Evolutionary conservation across 1,140 invertebrate species (phyloP), one percentile per base, ranked within the genome.

Genomic region (Platorchestia sp.): DNA sequence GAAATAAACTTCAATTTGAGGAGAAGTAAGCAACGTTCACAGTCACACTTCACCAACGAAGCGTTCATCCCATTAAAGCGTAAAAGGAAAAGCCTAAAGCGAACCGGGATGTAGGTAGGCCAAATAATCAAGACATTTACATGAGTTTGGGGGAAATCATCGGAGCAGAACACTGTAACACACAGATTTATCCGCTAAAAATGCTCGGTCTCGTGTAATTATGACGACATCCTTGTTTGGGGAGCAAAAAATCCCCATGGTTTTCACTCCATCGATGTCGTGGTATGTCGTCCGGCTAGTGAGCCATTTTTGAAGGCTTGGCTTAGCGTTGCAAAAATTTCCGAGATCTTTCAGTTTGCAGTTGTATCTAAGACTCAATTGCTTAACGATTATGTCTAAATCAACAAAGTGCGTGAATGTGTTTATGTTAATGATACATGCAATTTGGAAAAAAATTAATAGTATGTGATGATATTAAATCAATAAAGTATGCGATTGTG

Each of bases 71-170:
- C 1, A 75, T 75, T 44, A 44, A 89, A 41, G 41, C 87, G 36
- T 89, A 89, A 42, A 89, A 89, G 87, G 87, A 7, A 44, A 89
- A 89, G 87, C 87, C 87, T 89, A 89, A 89, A 89, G 87, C 87
- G 43, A 89, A 44, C 41, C 87, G 41, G 41, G 87, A 22, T 41
- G 27, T 36, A 42, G 36, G 10, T 44, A 89, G 87, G 87, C 87
- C 43, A 42, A 5, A 44, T 89, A 89, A 89, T 42, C 87, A 89
- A 44, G 87, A 42, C 87, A 89, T 89, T 89, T 89, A 89, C 87
- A 42, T 89, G 87, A 42, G 27, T 89, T 89, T 89, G 87, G 87
- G 41, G 87, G 14, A 42, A 89, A 89, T 27, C 43, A 89, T 27
- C 87, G 42, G 87, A 89, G 87, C 87, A 89, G 87, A 89, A 89